These are phyloP conservation scores for Hofmannophila pseudospretella DNA, from an alignment of 2,888 invertebrate species.

Conservation along the genomic window DNA sequence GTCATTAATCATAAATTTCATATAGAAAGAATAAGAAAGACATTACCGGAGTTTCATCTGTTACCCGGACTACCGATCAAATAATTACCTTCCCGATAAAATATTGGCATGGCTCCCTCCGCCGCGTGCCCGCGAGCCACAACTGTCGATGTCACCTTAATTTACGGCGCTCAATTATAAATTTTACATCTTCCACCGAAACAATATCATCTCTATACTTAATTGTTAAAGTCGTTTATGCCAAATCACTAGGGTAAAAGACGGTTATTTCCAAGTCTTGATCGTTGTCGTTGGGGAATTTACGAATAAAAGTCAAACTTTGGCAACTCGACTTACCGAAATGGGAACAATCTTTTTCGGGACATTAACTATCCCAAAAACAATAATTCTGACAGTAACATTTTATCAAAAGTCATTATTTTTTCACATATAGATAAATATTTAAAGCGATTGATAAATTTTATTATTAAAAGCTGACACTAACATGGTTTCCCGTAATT, in stretches of 20 bases:
- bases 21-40: constrained; percentile 43
- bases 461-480: constrained; percentile 41
- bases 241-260: constrained; percentile 13
- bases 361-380: neutral
- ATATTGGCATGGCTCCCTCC: constrained; percentile 61
- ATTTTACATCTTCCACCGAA: constrained; percentile 50
- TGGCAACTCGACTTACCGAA: neutral
- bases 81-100: constrained; percentile 73
- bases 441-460: constrained; percentile 43
- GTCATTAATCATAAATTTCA: constrained; percentile 42
- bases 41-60: constrained; percentile 46
- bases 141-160: constrained; percentile 79
- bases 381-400: constrained; percentile 9
- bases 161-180: constrained; percentile 78
- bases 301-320: neutral
- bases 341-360: neutral
- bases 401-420: constrained; percentile 32
- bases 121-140: constrained; percentile 48
- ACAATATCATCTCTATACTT: constrained; percentile 20
- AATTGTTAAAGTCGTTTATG: neutral
- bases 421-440: constrained; percentile 42
- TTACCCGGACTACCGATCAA: constrained; percentile 56
- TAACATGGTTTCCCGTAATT: constrained; percentile 61
- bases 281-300: neutral
- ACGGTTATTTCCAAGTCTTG: constrained; percentile 16